Conservation (phyloP, 2,797 vertebrate genomes). For the Cirrhinus mrigala region DNA sequence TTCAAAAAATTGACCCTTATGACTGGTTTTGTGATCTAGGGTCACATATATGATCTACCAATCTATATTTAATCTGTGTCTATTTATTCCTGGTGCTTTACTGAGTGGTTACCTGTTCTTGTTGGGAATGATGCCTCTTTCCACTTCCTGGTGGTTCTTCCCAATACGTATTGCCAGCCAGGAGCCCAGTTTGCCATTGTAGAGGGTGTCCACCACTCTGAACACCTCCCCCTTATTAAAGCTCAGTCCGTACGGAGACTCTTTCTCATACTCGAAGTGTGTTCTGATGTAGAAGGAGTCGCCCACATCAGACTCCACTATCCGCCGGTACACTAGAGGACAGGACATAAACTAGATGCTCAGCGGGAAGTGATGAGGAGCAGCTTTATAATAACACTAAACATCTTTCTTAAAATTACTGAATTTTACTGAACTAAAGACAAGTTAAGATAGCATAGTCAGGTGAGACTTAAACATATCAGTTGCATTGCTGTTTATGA, state of each 20-base stretch:
- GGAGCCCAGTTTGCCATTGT: conserved; percentile 93
- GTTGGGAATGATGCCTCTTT: conserved; percentile 81
- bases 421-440: not conserved
- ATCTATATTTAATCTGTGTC: no score
- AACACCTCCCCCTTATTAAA: conserved; percentile 98
- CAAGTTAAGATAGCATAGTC: not conserved
- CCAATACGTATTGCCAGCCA: conserved; percentile 89
- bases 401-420: not conserved
- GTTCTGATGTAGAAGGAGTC: conserved; percentile 98
- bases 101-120: conserved; percentile 54
- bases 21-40: no score
- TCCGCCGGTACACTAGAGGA: conserved; percentile 92
- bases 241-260: conserved; percentile 94
- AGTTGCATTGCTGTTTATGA: no score
- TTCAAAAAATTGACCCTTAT: no score
- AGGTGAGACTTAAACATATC: not conserved
- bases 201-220: conserved; percentile 94
- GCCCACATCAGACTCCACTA: conserved; percentile 97
- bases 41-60: no score
- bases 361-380: not conserved
- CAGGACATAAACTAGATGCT: conserved; percentile 14
- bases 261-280: conserved; percentile 98
- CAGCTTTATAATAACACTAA: not conserved
- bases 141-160: conserved; percentile 78
- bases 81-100: not conserved